These are phyloP conservation scores for Andricus quercusramuli DNA, from an alignment of 2,888 invertebrate species.

Conservation along the genomic window DNA sequence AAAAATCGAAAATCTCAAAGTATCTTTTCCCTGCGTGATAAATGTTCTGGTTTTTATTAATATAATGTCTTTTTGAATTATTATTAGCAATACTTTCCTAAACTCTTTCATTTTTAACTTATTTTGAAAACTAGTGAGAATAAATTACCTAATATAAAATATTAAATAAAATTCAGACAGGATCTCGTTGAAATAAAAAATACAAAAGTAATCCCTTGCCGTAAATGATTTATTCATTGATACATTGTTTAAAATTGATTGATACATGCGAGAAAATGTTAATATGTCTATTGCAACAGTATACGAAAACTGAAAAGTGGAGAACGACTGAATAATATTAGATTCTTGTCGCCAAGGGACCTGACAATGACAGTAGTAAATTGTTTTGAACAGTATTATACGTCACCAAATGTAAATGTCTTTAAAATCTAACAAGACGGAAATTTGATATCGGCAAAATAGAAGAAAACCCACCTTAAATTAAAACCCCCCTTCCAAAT, in stretches of 20 bases:
- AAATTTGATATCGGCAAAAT: slow-evolving; percentile 1
- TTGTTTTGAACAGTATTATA: slow-evolving; percentile 8
- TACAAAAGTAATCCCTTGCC: slow-evolving; percentile 28
- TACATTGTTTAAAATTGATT: slow-evolving; percentile 66
- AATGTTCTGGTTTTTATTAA: too few species aligned
- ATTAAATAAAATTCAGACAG: neutral
- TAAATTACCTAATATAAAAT: neutral
- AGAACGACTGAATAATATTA: slow-evolving; percentile 55
- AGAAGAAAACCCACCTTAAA: neutral
- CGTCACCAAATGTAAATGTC: neutral
- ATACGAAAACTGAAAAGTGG: slow-evolving; percentile 56
- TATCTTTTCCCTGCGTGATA: too few species aligned
- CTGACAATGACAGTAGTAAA: neutral
- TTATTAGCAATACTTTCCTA: neutral
- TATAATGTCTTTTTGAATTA: too few species aligned
- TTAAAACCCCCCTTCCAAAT: neutral
- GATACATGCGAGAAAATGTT: slow-evolving; percentile 63
- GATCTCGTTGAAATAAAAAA: neutral
- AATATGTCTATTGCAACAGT: slow-evolving; percentile 60
- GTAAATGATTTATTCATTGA: slow-evolving; percentile 63
- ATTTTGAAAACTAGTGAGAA: neutral
- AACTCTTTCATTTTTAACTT: neutral
- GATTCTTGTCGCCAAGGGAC: neutral
- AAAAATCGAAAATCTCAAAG: neutral
- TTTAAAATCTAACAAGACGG: slow-evolving; percentile 8